These are phyloP conservation scores for Pseudorhombus dupliciocellatus DNA, from an alignment of 2,113 vertebrate species.

Conservation along the genomic window DNA sequence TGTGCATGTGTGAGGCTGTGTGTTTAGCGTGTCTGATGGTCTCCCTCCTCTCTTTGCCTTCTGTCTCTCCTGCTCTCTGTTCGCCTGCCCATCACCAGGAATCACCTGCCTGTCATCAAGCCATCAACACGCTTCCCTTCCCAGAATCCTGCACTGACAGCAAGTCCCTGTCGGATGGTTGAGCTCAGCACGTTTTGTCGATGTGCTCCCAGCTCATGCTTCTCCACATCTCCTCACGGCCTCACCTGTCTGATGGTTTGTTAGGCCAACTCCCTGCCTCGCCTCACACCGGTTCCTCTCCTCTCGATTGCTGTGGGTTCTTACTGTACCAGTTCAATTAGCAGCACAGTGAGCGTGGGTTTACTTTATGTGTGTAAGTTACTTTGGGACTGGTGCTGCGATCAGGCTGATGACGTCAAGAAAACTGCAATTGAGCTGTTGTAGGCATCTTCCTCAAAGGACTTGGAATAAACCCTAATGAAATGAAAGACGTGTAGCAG, in stretches of 20 bases:
- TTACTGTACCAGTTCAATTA: slow-evolving; percentile 34
- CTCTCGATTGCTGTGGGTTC: neutral
- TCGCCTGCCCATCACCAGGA: neutral
- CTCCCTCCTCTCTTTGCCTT: neutral
- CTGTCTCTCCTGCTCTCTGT: neutral
- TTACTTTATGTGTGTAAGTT: neutral
- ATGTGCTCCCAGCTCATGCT: too few species aligned
- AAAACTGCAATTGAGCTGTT: too few species aligned
- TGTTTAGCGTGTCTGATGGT: neutral
- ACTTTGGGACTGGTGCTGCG: too few species aligned
- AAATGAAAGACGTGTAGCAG: too few species aligned
- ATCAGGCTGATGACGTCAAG: too few species aligned
- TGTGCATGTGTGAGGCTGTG: neutral
- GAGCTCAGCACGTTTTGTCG: neutral
- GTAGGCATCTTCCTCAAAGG: too few species aligned
- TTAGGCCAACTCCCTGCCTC: neutral
- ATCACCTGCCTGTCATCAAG: slow-evolving; percentile 2
- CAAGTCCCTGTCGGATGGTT: neutral
- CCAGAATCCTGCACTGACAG: neutral
- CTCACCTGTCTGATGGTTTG: neutral
- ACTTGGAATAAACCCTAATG: too few species aligned
- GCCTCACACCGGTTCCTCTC: neutral
- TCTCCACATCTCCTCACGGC: neutral
- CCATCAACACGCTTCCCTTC: neutral
- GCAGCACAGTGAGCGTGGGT: neutral